Evolutionary conservation across 1,140 invertebrate species (phyloP).

Genomic region (Hydropsyche tenuis): DNA sequence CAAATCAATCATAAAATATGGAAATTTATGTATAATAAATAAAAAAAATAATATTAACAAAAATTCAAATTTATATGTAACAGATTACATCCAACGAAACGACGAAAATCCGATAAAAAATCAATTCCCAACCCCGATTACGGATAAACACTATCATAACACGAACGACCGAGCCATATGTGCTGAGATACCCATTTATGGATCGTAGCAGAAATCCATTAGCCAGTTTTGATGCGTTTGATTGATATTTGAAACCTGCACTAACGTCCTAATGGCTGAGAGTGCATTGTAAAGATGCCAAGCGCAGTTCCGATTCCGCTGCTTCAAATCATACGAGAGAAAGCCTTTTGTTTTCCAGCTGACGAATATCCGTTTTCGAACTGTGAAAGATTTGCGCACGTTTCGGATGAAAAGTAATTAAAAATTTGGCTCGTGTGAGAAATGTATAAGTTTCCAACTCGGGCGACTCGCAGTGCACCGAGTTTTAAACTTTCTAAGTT

Average conservation of each 20-base stretch:
- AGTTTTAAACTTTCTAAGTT: slow-evolving; percentile 25
- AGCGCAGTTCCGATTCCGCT: slow-evolving; percentile 4
- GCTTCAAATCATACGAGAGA: too few species aligned
- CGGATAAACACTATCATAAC: too few species aligned
- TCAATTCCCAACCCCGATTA: too few species aligned
- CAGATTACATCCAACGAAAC: too few species aligned
- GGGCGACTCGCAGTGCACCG: not conserved
- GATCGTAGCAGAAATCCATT: slow-evolving; percentile 8
- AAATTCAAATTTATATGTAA: too few species aligned
- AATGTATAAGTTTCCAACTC: not conserved
- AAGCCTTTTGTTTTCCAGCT: too few species aligned
- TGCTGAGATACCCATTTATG: too few species aligned
- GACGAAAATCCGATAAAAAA: too few species aligned
- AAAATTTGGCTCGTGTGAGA: slow-evolving; percentile 9
- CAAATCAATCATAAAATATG: too few species aligned
- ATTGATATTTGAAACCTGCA: slow-evolving; percentile 25
- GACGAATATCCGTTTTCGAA: not conserved
- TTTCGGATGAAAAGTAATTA: not conserved
- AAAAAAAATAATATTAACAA: too few species aligned
- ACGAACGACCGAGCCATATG: too few species aligned
- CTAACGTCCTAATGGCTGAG: slow-evolving; percentile 4
- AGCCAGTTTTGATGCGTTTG: slow-evolving; percentile 9
- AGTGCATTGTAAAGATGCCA: slow-evolving; percentile 26
- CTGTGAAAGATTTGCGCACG: not conserved
- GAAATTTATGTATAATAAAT: too few species aligned